These are phyloP conservation scores for Craniophora ligustri DNA, from an alignment of 2,888 invertebrate genomes.

Conservation along the genomic window DNA sequence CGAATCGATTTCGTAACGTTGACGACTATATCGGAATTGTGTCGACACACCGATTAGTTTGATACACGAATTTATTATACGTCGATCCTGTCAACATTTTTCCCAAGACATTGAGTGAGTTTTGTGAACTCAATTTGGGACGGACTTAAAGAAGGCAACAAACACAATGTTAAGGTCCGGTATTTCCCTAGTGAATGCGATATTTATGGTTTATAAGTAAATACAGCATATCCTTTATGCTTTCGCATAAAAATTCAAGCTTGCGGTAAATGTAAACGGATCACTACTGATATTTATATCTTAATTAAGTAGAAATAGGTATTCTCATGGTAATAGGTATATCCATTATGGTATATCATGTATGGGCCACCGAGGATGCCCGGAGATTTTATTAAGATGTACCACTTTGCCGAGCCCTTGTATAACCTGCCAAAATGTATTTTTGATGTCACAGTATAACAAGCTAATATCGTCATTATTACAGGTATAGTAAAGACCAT, in stretches of 20 bases:
- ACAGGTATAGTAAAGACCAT: conserved; percentile 25
- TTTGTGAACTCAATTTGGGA: conserved; percentile 36
- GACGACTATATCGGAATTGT: conserved; percentile 81
- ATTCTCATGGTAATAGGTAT: conserved; percentile 71
- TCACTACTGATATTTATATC: not conserved
- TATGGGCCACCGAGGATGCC: conserved; percentile 67
- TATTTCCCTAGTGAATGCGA: conserved; percentile 21
- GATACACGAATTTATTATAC: conserved; percentile 61
- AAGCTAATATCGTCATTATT: conserved; percentile 40
- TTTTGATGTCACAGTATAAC: conserved; percentile 1
- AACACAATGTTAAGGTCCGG: conserved; percentile 1
- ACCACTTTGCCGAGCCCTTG: conserved; percentile 56
- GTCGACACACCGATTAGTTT: conserved; percentile 71
- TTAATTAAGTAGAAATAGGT: conserved; percentile 28
- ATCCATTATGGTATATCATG: conserved; percentile 67
- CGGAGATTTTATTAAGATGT: conserved; percentile 72
- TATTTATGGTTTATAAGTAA: conserved; percentile 3
- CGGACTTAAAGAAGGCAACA: conserved; percentile 8
- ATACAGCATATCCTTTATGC: conserved; percentile 38
- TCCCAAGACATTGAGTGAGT: conserved; percentile 42
- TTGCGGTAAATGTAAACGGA: conserved; percentile 11
- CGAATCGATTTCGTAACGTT: conserved; percentile 81
- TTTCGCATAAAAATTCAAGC: conserved; percentile 28
- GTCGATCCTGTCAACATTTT: conserved; percentile 42
- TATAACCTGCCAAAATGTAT: conserved; percentile 54